Evolutionary conservation across 1,140 invertebrate species (phyloP), one percentile per base, ranked within the genome.

Genomic region (Himalopsyche phryganea): DNA sequence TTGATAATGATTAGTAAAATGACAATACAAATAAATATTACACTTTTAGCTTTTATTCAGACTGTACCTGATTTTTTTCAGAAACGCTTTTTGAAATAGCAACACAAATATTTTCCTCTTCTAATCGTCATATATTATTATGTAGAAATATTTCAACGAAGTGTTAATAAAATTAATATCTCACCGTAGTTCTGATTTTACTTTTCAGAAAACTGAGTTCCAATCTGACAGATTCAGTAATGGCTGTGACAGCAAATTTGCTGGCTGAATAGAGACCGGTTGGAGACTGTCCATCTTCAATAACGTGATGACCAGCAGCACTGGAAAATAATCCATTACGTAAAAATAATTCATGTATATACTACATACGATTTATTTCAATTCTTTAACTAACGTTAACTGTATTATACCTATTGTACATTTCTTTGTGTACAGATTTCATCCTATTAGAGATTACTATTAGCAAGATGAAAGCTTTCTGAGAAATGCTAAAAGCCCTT

Each of bases 211-310:
- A 61, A 0, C 71, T 67, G 19, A 92, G 74, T 70, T 92, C 89
- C 40, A 80, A 78, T 28, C 83, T 70, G 5, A 89, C 66, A 0
- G 82, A 78, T 51, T 85, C 78, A 1, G 81, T 80, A 49, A 91
- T 70, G 0, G 82, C 84, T 2, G 81, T 86, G 0, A 90, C 68
- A 0, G 85, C 87, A 71, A 80, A 80, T 75, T 91, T 91, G 11
- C 81, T 82, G 7, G 83, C 79, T 1, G 79, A 54, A 69, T 91
- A 91, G 35, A 86, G 68, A 38, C 72, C 74, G 3, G 71, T 71
- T 7, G 48, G n/a, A 48, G 41, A 5, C 2, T 54, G 32, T 0
- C 69, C 50, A 1, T 62, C 5, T 9, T 65, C 59, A 4, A 76
- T 72, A 1, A 79, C 63, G 33, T 66, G 68, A 57, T 83, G 80